Evolutionary conservation across 2,888 invertebrate species (phyloP).

Genomic region (Ceramica pisi): DNA sequence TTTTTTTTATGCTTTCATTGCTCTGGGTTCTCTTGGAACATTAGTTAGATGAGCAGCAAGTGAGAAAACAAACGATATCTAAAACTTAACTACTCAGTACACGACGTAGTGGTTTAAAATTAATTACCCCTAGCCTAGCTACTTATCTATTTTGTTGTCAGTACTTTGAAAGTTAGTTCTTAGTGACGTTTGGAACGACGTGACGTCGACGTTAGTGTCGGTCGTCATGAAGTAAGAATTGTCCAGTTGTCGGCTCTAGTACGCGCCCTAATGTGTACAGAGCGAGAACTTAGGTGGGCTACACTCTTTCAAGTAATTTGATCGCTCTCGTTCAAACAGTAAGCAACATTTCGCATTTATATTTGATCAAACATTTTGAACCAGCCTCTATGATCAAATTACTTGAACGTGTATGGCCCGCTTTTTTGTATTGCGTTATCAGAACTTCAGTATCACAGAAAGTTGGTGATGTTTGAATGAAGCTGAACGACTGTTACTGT

Average conservation of each 20-base stretch:
- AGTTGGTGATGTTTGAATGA: constrained; percentile 4
- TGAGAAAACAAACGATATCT: not conserved
- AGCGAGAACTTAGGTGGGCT: constrained; percentile 1
- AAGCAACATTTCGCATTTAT: too few species aligned
- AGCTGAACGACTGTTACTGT: not conserved
- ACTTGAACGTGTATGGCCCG: too few species aligned
- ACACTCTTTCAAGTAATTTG: too few species aligned
- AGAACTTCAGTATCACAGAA: not conserved
- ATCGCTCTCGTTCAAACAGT: too few species aligned
- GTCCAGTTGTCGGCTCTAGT: constrained; percentile 14
- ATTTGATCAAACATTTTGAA: too few species aligned
- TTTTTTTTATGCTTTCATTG: not conserved
- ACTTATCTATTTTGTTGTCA: constrained; percentile 15
- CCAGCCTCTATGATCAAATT: too few species aligned
- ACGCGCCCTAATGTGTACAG: not conserved
- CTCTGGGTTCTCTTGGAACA: not conserved
- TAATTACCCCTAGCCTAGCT: constrained; percentile 14
- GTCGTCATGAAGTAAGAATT: constrained; percentile 49
- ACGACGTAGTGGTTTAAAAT: not conserved
- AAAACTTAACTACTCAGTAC: not conserved
- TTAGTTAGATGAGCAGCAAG: not conserved
- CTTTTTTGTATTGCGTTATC: constrained; percentile 2
- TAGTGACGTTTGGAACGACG: constrained; percentile 35
- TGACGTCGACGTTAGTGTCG: constrained; percentile 11
- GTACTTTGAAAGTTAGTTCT: constrained; percentile 49